A percentile compares a stretch with the other conserved stretches of the same genome.
Conservation (phyloP, 2,888 invertebrate species). For the Lasioglossum malachurum region DNA sequence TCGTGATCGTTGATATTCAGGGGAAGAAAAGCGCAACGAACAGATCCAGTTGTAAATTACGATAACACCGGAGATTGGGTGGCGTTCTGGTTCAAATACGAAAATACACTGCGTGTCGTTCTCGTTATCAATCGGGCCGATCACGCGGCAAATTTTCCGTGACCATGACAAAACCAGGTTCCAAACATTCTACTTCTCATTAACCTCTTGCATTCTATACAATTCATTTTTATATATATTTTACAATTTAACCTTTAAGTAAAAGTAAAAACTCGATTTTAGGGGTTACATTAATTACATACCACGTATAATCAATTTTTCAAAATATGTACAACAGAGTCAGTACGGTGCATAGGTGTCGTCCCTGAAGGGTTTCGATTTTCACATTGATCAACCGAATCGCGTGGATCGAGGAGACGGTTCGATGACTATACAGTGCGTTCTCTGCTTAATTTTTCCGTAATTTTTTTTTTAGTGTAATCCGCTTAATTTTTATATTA, state of each 20-base stretch:
- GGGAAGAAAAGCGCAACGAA: not conserved
- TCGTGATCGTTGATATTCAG: not conserved
- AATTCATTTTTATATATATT: not conserved
- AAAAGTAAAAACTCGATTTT: not conserved
- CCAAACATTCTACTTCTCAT: not conserved
- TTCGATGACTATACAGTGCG: not conserved
- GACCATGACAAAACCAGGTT: not conserved
- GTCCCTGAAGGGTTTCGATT: not conserved
- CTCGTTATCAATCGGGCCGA: not conserved
- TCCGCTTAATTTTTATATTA: too few relatives aligned
- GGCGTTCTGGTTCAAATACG: not conserved
- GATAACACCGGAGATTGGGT: not conserved
- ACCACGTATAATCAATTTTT: not conserved
- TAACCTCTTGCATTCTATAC: not conserved
- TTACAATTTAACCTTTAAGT: not conserved
- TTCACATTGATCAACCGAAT: not conserved
- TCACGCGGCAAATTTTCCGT: not conserved
- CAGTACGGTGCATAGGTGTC: too few relatives aligned
- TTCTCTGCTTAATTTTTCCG: too few relatives aligned
- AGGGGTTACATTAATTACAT: not conserved
- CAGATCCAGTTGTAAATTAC: constrained; percentile 15
- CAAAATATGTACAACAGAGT: not conserved
- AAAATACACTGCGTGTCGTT: constrained; percentile 12
- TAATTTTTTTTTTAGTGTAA: too few relatives aligned
- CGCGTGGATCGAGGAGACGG: not conserved